phyloP scores from a whole-genome alignment of 2,797 vertebrate species.

The Sebastes hopkinsi region DNA sequence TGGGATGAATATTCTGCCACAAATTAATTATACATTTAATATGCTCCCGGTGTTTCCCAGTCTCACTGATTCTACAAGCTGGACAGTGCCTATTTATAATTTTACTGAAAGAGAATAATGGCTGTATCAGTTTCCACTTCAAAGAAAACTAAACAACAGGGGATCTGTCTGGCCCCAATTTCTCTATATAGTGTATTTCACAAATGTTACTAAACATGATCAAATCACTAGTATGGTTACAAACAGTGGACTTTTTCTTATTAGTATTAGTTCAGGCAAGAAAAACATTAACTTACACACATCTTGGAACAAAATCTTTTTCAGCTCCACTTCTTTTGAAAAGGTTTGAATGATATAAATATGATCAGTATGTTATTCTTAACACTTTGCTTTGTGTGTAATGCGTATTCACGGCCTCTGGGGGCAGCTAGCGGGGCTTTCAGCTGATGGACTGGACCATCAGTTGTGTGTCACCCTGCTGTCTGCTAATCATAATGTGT shows the following conservation, averaged over 20 bases:
- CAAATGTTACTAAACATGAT: not conserved
- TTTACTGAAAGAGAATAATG: not conserved
- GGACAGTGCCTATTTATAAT: conserved; percentile 3
- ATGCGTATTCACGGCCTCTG: not conserved
- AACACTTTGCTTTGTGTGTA: not conserved
- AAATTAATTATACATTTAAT: conserved; percentile 18
- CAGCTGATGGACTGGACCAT: not conserved
- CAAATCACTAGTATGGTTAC: not conserved
- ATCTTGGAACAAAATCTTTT: not conserved
- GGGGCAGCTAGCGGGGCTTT: not conserved
- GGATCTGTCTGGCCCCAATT: not conserved
- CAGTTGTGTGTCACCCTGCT: conserved; percentile 24
- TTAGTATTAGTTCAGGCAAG: too few species aligned
- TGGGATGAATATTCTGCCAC: not conserved
- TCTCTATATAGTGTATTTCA: not conserved
- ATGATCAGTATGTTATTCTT: not conserved
- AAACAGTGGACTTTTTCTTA: not conserved
- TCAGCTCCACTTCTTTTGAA: not conserved
- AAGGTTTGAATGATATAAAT: not conserved
- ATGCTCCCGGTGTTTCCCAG: not conserved
- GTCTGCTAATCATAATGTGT: conserved; percentile 14
- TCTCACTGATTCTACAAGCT: conserved; percentile 1
- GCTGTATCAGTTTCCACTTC: not conserved
- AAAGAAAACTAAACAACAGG: not conserved
- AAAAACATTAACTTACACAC: not conserved